These are phyloP conservation scores for Acrocephalus kingi DNA, from an alignment of 2,113 vertebrate genomes.

Conservation along the genomic window DNA sequence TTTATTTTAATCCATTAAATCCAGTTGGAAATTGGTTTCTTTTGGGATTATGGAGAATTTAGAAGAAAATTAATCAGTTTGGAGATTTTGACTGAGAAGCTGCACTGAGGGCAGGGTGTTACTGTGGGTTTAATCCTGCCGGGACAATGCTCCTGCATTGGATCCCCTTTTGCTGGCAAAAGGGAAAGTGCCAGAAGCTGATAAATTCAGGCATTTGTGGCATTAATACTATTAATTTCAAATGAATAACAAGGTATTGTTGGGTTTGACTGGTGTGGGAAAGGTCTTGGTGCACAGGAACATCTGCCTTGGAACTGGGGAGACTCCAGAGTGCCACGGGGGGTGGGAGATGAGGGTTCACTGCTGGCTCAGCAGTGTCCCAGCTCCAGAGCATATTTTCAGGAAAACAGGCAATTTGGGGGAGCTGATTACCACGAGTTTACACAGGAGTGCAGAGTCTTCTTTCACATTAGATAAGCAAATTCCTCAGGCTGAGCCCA, in stretches of 20 bases:
- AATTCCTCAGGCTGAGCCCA: background rate
- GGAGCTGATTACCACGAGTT: background rate
- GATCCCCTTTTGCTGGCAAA: background rate
- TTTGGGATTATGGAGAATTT: background rate
- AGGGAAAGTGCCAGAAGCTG: background rate
- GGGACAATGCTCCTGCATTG: background rate
- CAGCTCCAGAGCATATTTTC: background rate
- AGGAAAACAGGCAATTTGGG: rapidly evolving
- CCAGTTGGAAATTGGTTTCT: background rate
- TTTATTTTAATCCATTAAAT: background rate
- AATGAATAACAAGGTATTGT: rapidly evolving
- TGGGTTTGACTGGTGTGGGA: background rate
- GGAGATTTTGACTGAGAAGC: background rate
- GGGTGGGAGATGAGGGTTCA: rapidly evolving
- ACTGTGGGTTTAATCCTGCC: background rate
- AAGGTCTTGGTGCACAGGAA: too few relatives aligned
- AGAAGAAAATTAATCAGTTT: background rate
- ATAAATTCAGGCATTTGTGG: background rate
- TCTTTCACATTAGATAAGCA: background rate
- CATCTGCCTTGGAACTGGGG: background rate
- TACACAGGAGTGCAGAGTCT: background rate
- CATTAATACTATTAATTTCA: background rate
- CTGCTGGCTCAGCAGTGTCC: background rate
- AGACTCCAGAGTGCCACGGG: rapidly evolving
- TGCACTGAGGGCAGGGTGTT: background rate